Base-by-base conservation (phyloP, 2,888 invertebrate genomes). In the Phymatocera aterrima region DNA sequence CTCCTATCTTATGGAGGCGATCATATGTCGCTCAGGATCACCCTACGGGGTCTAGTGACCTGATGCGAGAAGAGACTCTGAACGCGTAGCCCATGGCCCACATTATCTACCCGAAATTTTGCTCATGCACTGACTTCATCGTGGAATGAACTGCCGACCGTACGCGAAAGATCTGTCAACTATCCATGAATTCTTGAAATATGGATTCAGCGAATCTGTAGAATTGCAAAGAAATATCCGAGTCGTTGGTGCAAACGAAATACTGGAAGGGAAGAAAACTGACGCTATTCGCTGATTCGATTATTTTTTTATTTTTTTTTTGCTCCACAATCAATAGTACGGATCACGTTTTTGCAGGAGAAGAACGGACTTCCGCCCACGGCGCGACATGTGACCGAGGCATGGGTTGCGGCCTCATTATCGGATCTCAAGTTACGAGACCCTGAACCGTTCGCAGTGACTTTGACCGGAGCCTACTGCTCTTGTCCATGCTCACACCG, bases 371-470 rank as follows among this genome's bases (percentile, higher is more conserved):
- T 84, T 24, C 85, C 89, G 3, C 87, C 84, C 72, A 82, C 80
- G 12, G 87, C 85, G 4, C 84, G 85, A 15, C 90, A 88, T 79
- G 88, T 90, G n/a, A 84, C 80, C 34, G 81, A 85, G 46, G 86
- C 85, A 6, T 90, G 90, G 90, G 15, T 90, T 40, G 85, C 88
- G 0, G 80, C 80, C 21, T 82, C 83, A 0, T 85, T 79, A 3
- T 83, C 83, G 1, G 79, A 80, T 64, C 80, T 82, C 34, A 83
- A 83, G 28, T 10, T 72, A n/a, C 40, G 57, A 54, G 80, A 85
- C 3, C 54, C 82, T 24, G 78, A 78, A 24, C 72, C 77, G 0
- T 83, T 87, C 60, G 90, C 88, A 6, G 88, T 90, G 1, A 82
- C 81, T 77, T 78, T 90, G 37, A 60, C 79, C 1, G 84, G 83